Evolutionary conservation across 2,797 vertebrate genomes (phyloP), one percentile per base, ranked within the genome.

Genomic region (Thalassophryne amazonica): DNA sequence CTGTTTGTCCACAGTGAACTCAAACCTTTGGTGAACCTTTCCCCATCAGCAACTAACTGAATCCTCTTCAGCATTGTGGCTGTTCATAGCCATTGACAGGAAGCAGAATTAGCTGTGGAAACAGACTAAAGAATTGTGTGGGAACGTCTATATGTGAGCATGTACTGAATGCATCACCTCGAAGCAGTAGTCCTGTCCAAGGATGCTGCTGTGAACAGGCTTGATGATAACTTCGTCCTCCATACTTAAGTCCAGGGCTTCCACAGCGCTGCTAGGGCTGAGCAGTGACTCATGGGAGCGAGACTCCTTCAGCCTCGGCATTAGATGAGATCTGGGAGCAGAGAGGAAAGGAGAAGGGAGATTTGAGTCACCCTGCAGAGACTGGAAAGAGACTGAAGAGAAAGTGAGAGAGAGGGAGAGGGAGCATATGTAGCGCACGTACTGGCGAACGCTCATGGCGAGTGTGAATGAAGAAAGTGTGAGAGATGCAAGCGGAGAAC

Each of bases 221-320:
- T 98, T 99, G 87, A 99, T 99, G 74, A 95, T 79, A 59, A 99
- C 95, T 58, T 98, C 95, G 70, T 99, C 96, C 91, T 99, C 97
- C 96, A 99, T 98, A 29, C 97, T 99, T 93, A 99, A 92, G 89
- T 99, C 97, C 90, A 99, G 89, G 50, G 96, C 96, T 88, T 98
- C 97, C 46, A 95, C 97, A 11, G 95, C 96, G 23, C 93, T 96
- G 81, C 95, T 98, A 83, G 97, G 97, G 86, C 95, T 97, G 88
- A 99, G 96, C 90, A 99, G 86, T 74, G 97, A 99, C 91, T 99
- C 97, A 95, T 98, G 97, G 78, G 97, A 99, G 76, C 97, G 95
- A 3, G 97, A 99, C 90, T 98, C 96, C 83, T 98, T 99, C 94
- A 99, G 93, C 87, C 95, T 98, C 75, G 94, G 95, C 97, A 99